Base-by-base conservation (phyloP, 2,888 invertebrate species). In the Biston betularia region DNA sequence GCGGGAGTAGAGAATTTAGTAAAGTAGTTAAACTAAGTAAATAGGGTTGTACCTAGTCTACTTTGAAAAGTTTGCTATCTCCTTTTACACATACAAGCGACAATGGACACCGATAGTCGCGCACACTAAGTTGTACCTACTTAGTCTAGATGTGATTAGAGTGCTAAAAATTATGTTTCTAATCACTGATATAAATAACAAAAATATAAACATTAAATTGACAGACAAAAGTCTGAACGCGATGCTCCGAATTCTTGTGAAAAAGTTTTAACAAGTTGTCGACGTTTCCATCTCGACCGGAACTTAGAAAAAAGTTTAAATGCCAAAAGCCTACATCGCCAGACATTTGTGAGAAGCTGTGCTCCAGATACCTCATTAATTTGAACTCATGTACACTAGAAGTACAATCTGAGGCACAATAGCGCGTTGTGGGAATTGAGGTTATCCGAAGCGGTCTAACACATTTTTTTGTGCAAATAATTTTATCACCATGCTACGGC, bases 401-500 rank as follows among this genome's bases (percentile, higher is more conserved):
- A 54, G 67, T 58, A 69, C 65, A 70, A 75, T 69, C 55, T 68
- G 63, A 72, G 77, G 75, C 63, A 89, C 83, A 89, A 87, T 80
- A 83, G 79, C 74, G 76, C 89, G 85, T 90, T 92, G 90, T 92
- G 78, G 83, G 80, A 87, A 92, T 87, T 88, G 92, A 93, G 93
- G 93, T 93, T 93, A 93, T 92, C 92, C 93, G 86, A 84, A 84
- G 83, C 84, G 85, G 82, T 90, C 89, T 92, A 90, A 89, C 90
- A 89, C 86, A 88, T 89, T 89, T 90, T 90, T 93, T 89, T 86
- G 91, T 91, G 92, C 91, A 93, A 93, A 93, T 92, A 93, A 87
- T 89, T 89, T 92, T 92, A 93, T 93, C 92, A 87, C 79, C 81
- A 82, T 83, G 86, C 80, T 84, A 77, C 91, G 92, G 92, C 93